Percentiles rank a stretch among this genome's conserved stretches.
Evolutionary conservation across 2,113 vertebrate genomes (phyloP).

Genomic region (Accipiter virgatus): DNA sequence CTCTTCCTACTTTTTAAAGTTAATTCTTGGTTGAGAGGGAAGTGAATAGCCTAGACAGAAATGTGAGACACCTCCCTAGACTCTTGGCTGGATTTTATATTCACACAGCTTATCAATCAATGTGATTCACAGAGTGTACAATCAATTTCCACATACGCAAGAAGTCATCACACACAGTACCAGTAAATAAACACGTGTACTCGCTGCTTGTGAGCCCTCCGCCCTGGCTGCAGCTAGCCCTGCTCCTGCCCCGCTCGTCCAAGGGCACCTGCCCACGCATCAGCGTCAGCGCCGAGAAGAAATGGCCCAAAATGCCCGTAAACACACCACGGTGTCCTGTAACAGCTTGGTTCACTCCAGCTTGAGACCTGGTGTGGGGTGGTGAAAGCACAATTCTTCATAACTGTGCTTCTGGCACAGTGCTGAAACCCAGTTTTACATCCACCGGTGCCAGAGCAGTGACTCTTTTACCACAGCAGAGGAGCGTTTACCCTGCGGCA

Average conservation of each 20-base stretch:
- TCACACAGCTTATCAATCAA: neutral
- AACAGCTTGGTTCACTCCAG: neutral
- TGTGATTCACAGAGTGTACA: neutral
- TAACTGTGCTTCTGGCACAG: neutral
- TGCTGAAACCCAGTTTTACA: accelerated
- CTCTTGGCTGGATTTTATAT: neutral
- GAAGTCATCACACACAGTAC: neutral
- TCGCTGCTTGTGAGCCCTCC: accelerated
- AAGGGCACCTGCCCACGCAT: accelerated
- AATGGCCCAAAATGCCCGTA: accelerated
- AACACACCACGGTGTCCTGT: neutral
- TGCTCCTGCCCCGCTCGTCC: neutral
- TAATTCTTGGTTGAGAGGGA: neutral
- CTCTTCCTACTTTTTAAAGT: neutral
- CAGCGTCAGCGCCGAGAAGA: neutral
- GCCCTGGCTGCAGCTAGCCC: neutral
- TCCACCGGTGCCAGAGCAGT: accelerated
- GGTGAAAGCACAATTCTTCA: neutral
- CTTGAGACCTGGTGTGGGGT: neutral
- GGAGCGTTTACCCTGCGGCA: neutral
- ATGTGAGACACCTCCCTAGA: neutral
- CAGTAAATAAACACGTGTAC: neutral
- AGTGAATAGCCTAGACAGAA: neutral
- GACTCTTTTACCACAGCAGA: neutral
- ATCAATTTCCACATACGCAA: neutral